Conservation (phyloP, 2,797 vertebrate genomes). For the Knipowitschia caucasica region DNA sequence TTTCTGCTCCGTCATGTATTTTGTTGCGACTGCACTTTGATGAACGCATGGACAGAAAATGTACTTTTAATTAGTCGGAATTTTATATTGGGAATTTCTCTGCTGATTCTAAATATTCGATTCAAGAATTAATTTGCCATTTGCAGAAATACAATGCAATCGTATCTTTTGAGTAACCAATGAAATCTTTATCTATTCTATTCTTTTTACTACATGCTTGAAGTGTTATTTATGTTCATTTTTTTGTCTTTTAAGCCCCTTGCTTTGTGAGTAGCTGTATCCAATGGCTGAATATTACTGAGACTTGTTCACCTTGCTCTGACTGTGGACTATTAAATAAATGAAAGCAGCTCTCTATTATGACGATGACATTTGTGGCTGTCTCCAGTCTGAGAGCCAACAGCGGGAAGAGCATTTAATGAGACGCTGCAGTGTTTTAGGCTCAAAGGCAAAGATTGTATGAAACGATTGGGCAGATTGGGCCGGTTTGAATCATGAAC, state of each 20-base stretch:
- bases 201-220: no score
- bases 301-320: constrained; percentile 1
- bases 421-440: constrained; percentile 1
- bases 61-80: not conserved
- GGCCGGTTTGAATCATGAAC: not conserved
- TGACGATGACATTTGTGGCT: constrained; percentile 6
- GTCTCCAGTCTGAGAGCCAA: not conserved
- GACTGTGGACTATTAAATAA: not conserved
- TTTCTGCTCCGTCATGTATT: no score
- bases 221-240: no score
- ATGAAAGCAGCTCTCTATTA: constrained; percentile 1
- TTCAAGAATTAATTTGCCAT: no score
- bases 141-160: not conserved
- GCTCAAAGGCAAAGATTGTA: not conserved
- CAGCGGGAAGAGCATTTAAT: constrained; percentile 4
- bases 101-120: not conserved
- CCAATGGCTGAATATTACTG: not conserved
- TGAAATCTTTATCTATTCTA: not conserved
- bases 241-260: no score
- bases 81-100: not conserved
- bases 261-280: constrained; percentile 1
- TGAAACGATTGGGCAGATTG: not conserved
- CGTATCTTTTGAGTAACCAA: not conserved
- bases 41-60: no score
- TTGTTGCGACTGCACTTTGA: no score